Evolutionary conservation across 2,113 vertebrate genomes (phyloP), one percentile per base, ranked within the genome.

Genomic region (Phalacrocorax carbo): DNA sequence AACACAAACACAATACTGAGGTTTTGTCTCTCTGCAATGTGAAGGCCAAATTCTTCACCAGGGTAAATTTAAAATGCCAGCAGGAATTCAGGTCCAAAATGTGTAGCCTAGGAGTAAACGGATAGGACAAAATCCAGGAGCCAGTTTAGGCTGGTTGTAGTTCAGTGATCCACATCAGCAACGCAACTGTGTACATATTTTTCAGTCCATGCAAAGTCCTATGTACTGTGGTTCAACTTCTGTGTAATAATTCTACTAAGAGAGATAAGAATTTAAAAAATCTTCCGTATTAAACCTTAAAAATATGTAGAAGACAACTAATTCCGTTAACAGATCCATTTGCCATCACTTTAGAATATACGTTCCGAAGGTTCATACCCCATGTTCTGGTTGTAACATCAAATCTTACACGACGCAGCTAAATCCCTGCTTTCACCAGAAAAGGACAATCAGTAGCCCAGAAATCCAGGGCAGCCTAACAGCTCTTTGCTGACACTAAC

Each of bases 381-480:
- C 4, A 0, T 44, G 77, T 72, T 72, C 89, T 79, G 49, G n/a
- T 69, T 90, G 44, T 86, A 61, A 83, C 64, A 81, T 42, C 72
- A 76, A 64, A 70, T 44, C 68, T 77, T 70, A 49, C 19, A 64
- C 48, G 84, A 51, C 61, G 51, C 0, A 0, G 12, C 46, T 90
- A 69, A 79, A 76, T 42, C 36, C 64, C 36, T 40, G 49, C 91
- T 94, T 94, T 95, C 46, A 64, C 89, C 44, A 86, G 93, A 93
- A 92, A n/a, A 94, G 94, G 54, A 79, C 36, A 94, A 69, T 52
- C 40, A 76, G 46, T 6, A 44, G 64, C 92, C 78, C 72, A 87
- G 88, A 91, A 96, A 86, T 68, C 66, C 52, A 86, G 42, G 44
- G 34, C n/a, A 87, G 55, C 79, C 78, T 32, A 83, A 92, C 57